These are phyloP conservation scores for Melanerpes formicivorus DNA, from an alignment of 2,113 vertebrate species.

Conservation along the genomic window DNA sequence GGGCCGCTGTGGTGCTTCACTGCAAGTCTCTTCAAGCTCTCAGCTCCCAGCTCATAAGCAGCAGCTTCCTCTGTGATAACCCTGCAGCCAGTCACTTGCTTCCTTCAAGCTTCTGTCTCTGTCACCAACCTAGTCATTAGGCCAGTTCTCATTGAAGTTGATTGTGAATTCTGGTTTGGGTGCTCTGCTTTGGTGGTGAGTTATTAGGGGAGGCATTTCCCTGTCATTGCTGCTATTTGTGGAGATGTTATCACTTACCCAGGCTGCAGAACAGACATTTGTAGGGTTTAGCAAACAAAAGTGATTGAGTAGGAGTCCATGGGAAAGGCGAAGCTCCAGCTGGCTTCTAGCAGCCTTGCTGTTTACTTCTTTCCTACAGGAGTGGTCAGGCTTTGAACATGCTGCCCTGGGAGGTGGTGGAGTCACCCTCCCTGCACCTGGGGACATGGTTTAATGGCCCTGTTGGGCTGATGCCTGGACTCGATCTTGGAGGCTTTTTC, in stretches of 20 bases:
- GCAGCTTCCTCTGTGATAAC: neutral
- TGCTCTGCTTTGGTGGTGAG: neutral
- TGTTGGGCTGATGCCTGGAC: too few relatives aligned
- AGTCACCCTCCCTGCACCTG: too few relatives aligned
- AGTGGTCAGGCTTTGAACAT: too few relatives aligned
- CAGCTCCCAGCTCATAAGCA: neutral
- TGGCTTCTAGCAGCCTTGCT: neutral
- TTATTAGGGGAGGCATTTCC: conserved; percentile 12
- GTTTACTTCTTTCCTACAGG: too few relatives aligned
- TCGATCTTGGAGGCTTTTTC: too few relatives aligned
- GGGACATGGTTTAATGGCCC: too few relatives aligned
- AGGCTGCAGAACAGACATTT: neutral
- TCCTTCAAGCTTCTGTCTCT: neutral
- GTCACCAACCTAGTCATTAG: neutral
- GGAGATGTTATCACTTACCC: neutral
- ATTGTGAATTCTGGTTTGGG: neutral
- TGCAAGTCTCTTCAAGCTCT: neutral
- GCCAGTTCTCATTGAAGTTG: neutral
- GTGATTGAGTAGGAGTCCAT: neutral
- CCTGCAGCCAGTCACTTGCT: neutral
- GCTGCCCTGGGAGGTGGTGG: too few relatives aligned
- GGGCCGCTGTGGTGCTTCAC: neutral
- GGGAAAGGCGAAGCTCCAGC: neutral
- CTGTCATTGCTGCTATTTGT: neutral
- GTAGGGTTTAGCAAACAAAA: neutral